Evolutionary conservation across 2,888 invertebrate genomes (phyloP), one percentile per base, ranked within the genome.

Genomic region (Aphrophora alni): DNA sequence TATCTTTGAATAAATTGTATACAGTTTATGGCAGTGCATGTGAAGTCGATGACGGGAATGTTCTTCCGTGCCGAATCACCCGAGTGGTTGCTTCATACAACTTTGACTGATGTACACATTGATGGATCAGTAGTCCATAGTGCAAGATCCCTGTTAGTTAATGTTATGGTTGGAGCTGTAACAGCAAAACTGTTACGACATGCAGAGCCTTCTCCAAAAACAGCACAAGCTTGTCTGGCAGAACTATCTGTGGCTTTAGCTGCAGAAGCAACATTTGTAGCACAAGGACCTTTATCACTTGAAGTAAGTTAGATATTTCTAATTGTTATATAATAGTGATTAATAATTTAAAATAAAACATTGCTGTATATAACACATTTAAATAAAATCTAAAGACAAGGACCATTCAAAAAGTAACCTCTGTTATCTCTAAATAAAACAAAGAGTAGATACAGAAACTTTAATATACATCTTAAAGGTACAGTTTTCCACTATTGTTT

Each of bases 11-110:
- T 14, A 44, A 14, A 44, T 44, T 44, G 8, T 5, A 59, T 87
- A 68, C 88, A 96, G 94, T 96, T 96, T 87, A 95, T 96, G 93
- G 95, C 95, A 14, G 92, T 96, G 25, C 95, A 95, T 87, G 91
- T 96, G 78, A 93, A 94, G 86, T 94, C 95, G 86, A 90, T 94
- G 84, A 92, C 92, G 7, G 90, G 91, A 38, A 91, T 92, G 87
- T 89, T 92, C 80, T 89, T 95, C 87, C 87, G 92, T 87, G 89
- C 91, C 85, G 90, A 91, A 81, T 92, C 92, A 74, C 92, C 92
- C 26, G 93, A 93, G 10, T 95, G 93, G 91, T 89, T 93, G 27
- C 89, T 94, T 2, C 93, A 94, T 85, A 93, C 93, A 1, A 93
- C 93, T 2, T 93, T 95, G 0, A 92, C 92, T 69, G 94, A 93